Percentiles rank a stretch among this genome's conserved stretches.
Conservation (phyloP, 2,797 vertebrate genomes). For the Pangasius mekongensis region DNA sequence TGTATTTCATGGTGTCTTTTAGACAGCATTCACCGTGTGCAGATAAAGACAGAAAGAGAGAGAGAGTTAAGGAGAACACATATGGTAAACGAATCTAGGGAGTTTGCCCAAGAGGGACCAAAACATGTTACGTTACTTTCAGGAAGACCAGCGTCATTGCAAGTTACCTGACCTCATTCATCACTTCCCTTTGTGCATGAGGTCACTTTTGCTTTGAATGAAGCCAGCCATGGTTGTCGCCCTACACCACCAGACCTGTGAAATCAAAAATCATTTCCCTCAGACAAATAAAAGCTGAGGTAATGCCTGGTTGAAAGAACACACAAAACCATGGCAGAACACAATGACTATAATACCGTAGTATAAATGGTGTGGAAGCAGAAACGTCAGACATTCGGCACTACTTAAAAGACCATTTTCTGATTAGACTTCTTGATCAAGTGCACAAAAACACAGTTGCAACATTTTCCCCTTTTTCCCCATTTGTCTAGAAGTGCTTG, state of each 20-base stretch:
- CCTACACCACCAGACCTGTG: conserved; percentile 55
- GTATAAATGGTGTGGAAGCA: conserved; percentile 55
- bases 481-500: conserved; percentile 68
- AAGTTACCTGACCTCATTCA: conserved; percentile 77
- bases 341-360: conserved; percentile 53
- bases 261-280: conserved; percentile 60
- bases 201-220: conserved; percentile 66
- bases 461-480: conserved; percentile 10
- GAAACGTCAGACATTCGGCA: conserved; percentile 58
- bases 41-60: conserved; percentile 23
- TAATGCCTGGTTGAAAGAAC: conserved; percentile 63
- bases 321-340: conserved; percentile 38
- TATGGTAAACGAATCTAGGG: conserved; percentile 74
- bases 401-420: conserved; percentile 65
- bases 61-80: conserved; percentile 72
- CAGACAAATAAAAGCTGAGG: conserved; percentile 68
- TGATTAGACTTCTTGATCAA: conserved; percentile 67
- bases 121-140: conserved; percentile 65
- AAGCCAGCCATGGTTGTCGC: background rate
- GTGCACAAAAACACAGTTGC: conserved; percentile 18
- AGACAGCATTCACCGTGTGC: conserved; percentile 7
- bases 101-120: conserved; percentile 62
- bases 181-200: conserved; percentile 75
- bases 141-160: conserved; percentile 69
- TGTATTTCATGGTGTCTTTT: conserved; percentile 22